A percentile compares a stretch with the other conserved stretches of the same genome.
These are phyloP conservation scores for Balaenoptera acutorostrata DNA, from an alignment of 2,113 vertebrate genomes.

Conservation along the genomic window DNA sequence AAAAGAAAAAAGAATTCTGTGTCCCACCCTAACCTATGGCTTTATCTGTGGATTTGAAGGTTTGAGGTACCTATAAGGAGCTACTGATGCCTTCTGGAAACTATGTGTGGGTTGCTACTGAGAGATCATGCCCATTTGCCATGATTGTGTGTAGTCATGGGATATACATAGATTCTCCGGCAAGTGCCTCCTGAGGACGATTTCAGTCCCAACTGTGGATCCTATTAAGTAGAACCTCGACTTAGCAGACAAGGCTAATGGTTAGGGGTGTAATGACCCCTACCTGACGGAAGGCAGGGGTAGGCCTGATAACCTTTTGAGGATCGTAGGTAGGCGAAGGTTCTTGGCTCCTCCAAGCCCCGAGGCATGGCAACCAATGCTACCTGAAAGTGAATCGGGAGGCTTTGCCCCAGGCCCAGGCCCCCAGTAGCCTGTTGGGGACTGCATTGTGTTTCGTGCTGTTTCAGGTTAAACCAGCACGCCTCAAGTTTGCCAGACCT, in stretches of 20 bases:
- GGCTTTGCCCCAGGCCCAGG: not conserved
- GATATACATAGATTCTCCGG: not conserved
- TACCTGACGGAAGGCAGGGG: not conserved
- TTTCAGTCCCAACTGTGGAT: not conserved
- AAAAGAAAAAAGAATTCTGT: not conserved
- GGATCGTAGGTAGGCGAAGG: not conserved
- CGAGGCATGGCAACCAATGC: not conserved
- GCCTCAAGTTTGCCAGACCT: not conserved
- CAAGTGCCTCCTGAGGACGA: not conserved
- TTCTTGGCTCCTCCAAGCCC: not conserved
- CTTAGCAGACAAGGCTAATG: not conserved
- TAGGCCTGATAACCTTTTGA: not conserved
- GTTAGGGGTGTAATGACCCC: not conserved
- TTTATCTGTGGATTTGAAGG: not conserved
- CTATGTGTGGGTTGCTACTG: not conserved
- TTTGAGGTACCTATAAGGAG: not conserved
- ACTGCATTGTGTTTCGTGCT: not conserved
- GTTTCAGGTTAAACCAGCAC: conserved; percentile 25
- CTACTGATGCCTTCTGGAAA: conserved; percentile 24
- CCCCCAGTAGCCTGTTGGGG: not conserved
- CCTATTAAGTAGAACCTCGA: not conserved
- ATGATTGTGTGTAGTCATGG: not conserved
- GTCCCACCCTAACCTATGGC: not conserved
- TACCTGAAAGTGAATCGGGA: not conserved
- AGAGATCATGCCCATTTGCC: not conserved